Conservation (phyloP, 2,888 invertebrate genomes). For the Amphipoea oculea region DNA sequence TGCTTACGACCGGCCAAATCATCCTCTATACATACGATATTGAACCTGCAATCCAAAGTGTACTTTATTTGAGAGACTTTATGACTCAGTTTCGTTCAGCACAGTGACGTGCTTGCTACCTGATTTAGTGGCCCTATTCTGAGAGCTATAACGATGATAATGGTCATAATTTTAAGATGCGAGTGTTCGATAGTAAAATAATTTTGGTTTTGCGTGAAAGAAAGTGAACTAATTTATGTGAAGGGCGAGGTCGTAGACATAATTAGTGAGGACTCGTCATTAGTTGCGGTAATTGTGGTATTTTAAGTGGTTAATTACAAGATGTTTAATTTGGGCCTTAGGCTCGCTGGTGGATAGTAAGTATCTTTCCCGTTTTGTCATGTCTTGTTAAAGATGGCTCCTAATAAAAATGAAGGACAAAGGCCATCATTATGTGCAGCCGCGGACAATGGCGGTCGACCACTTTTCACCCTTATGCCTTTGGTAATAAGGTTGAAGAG, state of each 20-base stretch:
- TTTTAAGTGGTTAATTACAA: constrained; percentile 50
- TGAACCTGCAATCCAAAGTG: constrained; percentile 65
- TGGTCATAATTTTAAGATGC: constrained; percentile 65
- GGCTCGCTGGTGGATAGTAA: background rate
- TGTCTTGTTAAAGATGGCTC: no score
- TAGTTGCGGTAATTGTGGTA: constrained; percentile 44
- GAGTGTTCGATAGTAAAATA: constrained; percentile 45
- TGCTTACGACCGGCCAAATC: constrained; percentile 80
- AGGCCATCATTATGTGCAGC: no score
- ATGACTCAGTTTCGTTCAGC: constrained; percentile 67
- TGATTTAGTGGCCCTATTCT: constrained; percentile 68
- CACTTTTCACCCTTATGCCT: no score
- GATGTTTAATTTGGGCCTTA: constrained; percentile 37
- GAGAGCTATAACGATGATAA: constrained; percentile 69
- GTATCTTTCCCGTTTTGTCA: background rate
- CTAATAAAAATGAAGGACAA: no score
- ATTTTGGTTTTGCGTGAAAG: constrained; percentile 45
- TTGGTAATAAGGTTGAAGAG: no score
- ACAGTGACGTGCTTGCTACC: constrained; percentile 46
- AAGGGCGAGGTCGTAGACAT: constrained; percentile 21
- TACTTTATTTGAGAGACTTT: constrained; percentile 64
- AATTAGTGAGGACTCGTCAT: constrained; percentile 43
- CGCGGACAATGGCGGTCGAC: no score
- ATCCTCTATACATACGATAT: constrained; percentile 70
- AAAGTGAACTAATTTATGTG: constrained; percentile 42